Conservation (phyloP, 2,888 invertebrate species). For the Heliconius hortense region DNA sequence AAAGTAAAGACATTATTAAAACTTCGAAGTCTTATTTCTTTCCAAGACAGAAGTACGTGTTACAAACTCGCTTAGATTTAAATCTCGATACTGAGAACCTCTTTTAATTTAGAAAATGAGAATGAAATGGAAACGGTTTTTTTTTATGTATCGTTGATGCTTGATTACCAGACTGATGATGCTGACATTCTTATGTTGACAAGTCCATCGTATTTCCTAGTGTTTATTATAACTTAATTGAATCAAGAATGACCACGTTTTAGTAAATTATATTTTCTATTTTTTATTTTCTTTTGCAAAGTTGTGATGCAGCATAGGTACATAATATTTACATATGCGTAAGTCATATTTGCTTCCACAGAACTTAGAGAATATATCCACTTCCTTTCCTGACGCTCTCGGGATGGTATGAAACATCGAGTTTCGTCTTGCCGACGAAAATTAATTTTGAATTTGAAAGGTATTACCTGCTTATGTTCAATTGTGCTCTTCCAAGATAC, state of each 20-base stretch:
- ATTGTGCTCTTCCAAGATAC: no score
- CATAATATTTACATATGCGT: no score
- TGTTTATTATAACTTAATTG: background rate
- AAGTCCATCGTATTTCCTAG: background rate
- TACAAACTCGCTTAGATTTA: conserved; percentile 21
- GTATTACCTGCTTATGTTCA: no score
- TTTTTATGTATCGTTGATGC: background rate
- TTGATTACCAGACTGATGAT: background rate
- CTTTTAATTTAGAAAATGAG: conserved; percentile 17
- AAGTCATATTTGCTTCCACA: no score
- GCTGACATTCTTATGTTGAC: background rate
- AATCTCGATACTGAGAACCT: conserved; percentile 19
- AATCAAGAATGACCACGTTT: background rate
- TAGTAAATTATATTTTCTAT: no score
- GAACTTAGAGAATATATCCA: no score
- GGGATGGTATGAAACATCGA: no score
- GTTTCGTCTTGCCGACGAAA: no score
- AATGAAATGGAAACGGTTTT: background rate
- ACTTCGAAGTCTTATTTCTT: conserved; percentile 22
- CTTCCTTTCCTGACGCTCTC: no score
- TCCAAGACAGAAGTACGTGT: conserved; percentile 23
- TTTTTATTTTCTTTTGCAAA: no score
- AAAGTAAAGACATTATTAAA: conserved; percentile 26
- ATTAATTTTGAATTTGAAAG: no score
- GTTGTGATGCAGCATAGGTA: no score